phyloP scores from a whole-genome alignment of 2,888 invertebrate species.

The Trissoscelio sp. region DNA sequence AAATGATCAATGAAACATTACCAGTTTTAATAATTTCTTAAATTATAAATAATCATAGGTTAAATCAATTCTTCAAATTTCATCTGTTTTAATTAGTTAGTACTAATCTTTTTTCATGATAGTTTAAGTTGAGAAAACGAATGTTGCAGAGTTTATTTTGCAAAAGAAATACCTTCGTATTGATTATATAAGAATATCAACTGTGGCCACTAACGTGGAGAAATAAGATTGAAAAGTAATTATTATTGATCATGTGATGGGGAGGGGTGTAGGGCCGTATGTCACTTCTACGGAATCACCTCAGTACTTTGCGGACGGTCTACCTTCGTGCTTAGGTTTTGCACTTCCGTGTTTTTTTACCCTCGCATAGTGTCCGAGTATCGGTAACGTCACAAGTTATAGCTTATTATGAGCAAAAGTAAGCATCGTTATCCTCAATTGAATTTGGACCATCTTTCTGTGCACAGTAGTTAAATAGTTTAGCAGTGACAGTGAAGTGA shows the following conservation, averaged over 20 bases:
- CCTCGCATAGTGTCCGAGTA: conserved; percentile 3
- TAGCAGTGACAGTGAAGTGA: conserved; percentile 6
- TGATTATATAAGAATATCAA: conserved; percentile 52
- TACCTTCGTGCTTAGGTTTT: conserved; percentile 72
- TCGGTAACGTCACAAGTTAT: conserved; percentile 27
- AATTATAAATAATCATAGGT: too few species aligned
- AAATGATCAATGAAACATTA: too few species aligned
- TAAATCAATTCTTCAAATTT: too few species aligned
- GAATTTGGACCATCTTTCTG: conserved; percentile 2
- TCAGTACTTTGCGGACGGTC: conserved; percentile 77
- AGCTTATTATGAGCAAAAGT: conserved; percentile 72
- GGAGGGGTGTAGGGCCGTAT: conserved; percentile 73
- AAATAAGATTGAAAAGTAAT: conserved; percentile 61
- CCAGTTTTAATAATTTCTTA: too few species aligned
- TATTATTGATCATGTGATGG: conserved; percentile 62
- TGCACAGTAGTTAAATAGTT: not conserved
- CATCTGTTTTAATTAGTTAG: too few species aligned
- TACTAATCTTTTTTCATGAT: too few species aligned
- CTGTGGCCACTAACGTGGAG: conserved; percentile 9
- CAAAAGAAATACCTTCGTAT: conserved; percentile 12
- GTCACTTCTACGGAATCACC: conserved; percentile 82
- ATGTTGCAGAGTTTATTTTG: too few species aligned
- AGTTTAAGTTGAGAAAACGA: too few species aligned
- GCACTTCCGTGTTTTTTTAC: conserved; percentile 69
- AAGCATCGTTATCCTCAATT: conserved; percentile 45